Percentiles rank a stretch among this genome's conserved stretches.
These are phyloP conservation scores for Mobula birostris DNA, from an alignment of 2,113 vertebrate genomes.

Conservation along the genomic window DNA sequence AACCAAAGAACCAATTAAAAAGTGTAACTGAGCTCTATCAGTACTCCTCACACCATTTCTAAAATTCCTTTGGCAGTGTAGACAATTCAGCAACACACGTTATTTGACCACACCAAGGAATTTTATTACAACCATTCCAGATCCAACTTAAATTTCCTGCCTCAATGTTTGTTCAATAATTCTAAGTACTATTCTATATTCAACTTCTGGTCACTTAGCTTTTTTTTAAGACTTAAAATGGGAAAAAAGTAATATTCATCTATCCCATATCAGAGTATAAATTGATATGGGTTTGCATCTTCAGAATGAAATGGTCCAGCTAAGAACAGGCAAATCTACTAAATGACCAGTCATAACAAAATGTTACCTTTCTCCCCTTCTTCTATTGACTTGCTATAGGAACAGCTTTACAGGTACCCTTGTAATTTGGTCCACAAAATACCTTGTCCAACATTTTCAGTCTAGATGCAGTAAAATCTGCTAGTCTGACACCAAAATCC, in stretches of 20 bases:
- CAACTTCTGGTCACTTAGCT: not conserved
- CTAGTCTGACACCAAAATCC: no score
- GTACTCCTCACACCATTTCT: not conserved
- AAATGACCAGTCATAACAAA: not conserved
- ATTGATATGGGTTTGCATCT: not conserved
- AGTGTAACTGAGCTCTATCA: not conserved
- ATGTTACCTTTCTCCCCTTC: not conserved
- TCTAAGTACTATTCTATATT: not conserved
- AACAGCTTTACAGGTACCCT: not conserved
- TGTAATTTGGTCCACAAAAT: not conserved
- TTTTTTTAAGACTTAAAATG: not conserved
- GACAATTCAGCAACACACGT: not conserved
- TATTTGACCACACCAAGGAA: not conserved
- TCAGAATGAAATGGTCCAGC: not conserved
- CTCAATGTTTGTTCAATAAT: not conserved
- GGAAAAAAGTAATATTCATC: not conserved
- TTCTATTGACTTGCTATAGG: not conserved
- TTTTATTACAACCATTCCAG: not conserved
- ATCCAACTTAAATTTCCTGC: not conserved
- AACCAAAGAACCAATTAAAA: not conserved
- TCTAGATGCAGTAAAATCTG: no score
- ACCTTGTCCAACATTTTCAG: not conserved
- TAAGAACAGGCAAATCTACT: not conserved
- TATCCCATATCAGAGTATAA: not conserved
- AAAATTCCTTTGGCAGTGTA: not conserved